phyloP scores from a whole-genome alignment of 2,113 vertebrate genomes.

The Tenrec ecaudatus region DNA sequence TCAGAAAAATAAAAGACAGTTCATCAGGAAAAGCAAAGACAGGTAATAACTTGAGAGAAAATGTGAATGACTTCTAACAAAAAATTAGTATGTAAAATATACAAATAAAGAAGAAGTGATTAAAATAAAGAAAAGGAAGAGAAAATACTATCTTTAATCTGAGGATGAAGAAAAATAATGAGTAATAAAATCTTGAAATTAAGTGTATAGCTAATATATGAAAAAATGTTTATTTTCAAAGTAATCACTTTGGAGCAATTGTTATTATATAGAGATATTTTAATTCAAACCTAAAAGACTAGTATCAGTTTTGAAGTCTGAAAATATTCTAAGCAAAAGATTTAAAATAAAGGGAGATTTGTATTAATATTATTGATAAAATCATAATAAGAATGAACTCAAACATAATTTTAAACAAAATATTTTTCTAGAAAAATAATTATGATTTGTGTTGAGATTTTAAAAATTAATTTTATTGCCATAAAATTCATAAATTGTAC shows the following conservation, averaged over 20 bases:
- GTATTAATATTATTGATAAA: too few relatives aligned
- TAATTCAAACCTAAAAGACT: neutral
- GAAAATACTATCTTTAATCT: neutral
- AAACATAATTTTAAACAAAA: too few relatives aligned
- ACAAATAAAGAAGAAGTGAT: neutral
- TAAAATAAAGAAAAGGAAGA: neutral
- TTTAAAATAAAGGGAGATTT: too few relatives aligned
- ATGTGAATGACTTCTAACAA: neutral
- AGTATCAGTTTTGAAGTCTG: neutral
- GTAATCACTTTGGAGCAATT: too few relatives aligned
- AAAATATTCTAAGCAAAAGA: too few relatives aligned
- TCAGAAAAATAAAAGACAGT: neutral
- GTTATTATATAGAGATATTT: neutral
- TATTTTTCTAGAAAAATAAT: too few relatives aligned
- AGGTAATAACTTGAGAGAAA: neutral
- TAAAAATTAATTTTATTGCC: too few relatives aligned
- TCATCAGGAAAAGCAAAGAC: too few relatives aligned
- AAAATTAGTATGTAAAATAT: conserved; percentile 3
- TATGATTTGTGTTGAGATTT: too few relatives aligned
- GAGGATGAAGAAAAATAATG: neutral
- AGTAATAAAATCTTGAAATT: neutral
- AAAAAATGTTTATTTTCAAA: neutral
- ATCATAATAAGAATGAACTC: too few relatives aligned
- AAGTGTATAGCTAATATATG: neutral
- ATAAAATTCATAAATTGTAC: too few relatives aligned